Evolutionary conservation across 2,888 invertebrate genomes (phyloP), one percentile per base, ranked within the genome.

Genomic region (Cantharis nigra): DNA sequence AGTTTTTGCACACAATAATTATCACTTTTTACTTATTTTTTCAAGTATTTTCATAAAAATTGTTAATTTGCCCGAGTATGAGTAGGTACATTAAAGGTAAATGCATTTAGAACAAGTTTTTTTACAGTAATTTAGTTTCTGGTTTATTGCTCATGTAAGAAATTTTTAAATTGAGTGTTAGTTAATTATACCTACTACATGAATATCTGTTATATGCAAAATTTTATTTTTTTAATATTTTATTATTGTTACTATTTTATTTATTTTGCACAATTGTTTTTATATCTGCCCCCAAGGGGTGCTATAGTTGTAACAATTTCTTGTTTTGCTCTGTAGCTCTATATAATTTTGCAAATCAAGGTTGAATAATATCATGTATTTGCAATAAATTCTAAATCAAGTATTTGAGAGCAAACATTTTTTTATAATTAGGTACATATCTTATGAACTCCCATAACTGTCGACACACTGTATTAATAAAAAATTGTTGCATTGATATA

Each of bases 51-150:
- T 7, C 13, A 49, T 49, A 49, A 49, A 23, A 65, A 65, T 65
- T 65, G 18, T 7, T 67, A 67, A 67, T 67, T 67, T 4, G 26
- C 65, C 11, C n/a, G 9, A 23, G 26, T 67, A 23, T 23, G 20
- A 23, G 20, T n/a, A 26, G 13, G 5, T 13, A 23, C 16, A 67
- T 67, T 13, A 26, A 67, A 67, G 9, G 13, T 23, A 67, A 67
- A n/a, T 26, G 65, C 65, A 18, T 67, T 67, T 14, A 11, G 20
- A 67, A 26, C 49, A 23, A 23, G 16, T 67, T 67, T 74, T 73
- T 74, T 74, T 74, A 70, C 74, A 74, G 70, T 74, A 74, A 74
- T 69, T 69, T 74, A 23, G 28, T 74, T 74, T 74, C 74, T 69
- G 69, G 63, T 63, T 70, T 26, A 69, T 28, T 69, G 63, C 63